These are phyloP conservation scores for Drosophila limbata DNA, from an alignment of 2,888 invertebrate genomes.

Conservation along the genomic window DNA sequence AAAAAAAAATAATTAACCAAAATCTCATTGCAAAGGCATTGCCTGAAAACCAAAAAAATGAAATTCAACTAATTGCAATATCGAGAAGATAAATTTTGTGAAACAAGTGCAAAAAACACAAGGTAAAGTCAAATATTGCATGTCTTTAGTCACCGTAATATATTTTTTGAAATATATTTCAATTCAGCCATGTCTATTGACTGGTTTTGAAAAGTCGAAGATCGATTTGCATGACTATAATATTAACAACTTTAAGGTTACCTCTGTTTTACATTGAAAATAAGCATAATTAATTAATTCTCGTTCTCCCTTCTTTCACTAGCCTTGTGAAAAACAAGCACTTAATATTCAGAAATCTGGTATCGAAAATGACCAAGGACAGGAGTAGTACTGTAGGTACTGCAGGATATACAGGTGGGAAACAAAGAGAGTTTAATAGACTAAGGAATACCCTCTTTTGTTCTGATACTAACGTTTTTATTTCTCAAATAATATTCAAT, in stretches of 20 bases:
- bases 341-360: constrained; percentile 6
- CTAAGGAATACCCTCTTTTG: not conserved
- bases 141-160: too few species aligned
- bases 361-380: not conserved
- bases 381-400: not conserved
- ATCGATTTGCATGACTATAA: not conserved
- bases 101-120: not conserved
- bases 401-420: not conserved
- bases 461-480: not conserved
- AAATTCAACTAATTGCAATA: too few species aligned
- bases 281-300: not conserved
- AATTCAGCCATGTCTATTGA: not conserved
- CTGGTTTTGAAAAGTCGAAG: not conserved
- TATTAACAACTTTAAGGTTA: not conserved
- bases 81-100: too few species aligned
- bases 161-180: too few species aligned
- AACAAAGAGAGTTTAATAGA: not conserved
- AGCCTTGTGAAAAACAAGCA: not conserved
- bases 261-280: not conserved
- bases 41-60: not conserved
- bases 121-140: too few species aligned
- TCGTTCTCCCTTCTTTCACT: not conserved
- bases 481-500: not conserved
- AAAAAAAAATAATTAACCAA: too few species aligned
- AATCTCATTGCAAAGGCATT: too few species aligned